Evolutionary conservation across 2,888 invertebrate species (phyloP).

Genomic region (Torymus aiolomorphi): DNA sequence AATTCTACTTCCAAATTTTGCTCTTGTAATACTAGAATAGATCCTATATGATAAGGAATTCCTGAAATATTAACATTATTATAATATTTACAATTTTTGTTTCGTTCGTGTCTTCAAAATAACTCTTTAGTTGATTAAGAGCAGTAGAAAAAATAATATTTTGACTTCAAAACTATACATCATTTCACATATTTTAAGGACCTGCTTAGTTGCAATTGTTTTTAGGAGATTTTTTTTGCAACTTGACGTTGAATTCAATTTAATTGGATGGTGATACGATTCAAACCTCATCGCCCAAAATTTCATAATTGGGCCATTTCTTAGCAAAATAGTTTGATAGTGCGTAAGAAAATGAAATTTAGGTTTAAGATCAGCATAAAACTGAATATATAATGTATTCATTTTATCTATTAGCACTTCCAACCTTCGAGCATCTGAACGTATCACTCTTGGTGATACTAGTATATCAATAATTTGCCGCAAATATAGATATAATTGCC

Average conservation of each 20-base stretch:
- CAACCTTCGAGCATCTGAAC: slow-evolving; percentile 38
- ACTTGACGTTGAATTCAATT: slow-evolving; percentile 42
- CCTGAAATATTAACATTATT: too few species aligned
- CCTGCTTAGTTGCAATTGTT: slow-evolving; percentile 55
- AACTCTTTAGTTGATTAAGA: too few species aligned
- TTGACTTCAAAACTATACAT: too few species aligned
- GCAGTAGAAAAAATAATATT: too few species aligned
- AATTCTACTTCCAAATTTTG: slow-evolving; percentile 49
- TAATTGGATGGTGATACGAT: slow-evolving; percentile 49
- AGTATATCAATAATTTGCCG: slow-evolving; percentile 53
- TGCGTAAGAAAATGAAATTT: slow-evolving; percentile 55
- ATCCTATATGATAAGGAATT: slow-evolving; percentile 48
- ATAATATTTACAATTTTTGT: neutral
- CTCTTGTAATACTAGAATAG: slow-evolving; percentile 41
- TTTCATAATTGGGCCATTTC: slow-evolving; percentile 50
- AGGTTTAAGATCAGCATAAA: slow-evolving; percentile 49
- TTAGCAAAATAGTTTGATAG: slow-evolving; percentile 44
- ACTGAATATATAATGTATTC: slow-evolving; percentile 39
- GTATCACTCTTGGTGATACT: slow-evolving; percentile 42
- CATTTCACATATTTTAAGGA: slow-evolving; percentile 48
- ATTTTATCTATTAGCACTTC: slow-evolving; percentile 31
- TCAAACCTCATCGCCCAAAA: slow-evolving; percentile 56
- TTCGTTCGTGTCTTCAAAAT: too few species aligned
- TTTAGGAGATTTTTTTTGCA: slow-evolving; percentile 48
- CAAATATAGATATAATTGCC: slow-evolving; percentile 52